A percentile compares a stretch with the other conserved stretches of the same genome.
Conservation (phyloP, 1,140 invertebrate genomes). For the Drosophila insularis region DNA sequence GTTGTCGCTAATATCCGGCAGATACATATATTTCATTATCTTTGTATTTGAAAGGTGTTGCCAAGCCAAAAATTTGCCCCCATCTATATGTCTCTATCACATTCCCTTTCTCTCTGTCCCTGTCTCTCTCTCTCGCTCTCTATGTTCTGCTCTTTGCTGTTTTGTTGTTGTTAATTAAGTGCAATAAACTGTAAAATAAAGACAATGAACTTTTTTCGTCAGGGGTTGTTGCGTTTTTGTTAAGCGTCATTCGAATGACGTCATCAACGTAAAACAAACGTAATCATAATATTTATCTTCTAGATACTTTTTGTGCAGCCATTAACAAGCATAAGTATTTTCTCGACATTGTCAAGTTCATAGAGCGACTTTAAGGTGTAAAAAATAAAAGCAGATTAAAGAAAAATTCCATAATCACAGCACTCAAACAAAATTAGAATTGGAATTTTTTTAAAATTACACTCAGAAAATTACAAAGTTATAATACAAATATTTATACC, state of each 20-base stretch:
- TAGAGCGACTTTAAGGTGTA: too few species aligned
- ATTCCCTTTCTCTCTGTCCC: background rate
- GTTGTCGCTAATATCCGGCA: slow-evolving; percentile 70
- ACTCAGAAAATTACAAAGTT: too few species aligned
- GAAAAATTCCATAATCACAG: too few species aligned
- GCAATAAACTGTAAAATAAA: slow-evolving; percentile 60
- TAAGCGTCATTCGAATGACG: background rate
- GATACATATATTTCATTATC: slow-evolving; percentile 75
- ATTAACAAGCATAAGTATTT: too few species aligned
- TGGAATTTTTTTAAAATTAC: too few species aligned
- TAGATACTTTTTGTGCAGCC: background rate
- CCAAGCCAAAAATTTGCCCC: slow-evolving; percentile 24
- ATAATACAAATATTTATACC: too few species aligned
- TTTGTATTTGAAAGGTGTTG: slow-evolving; percentile 43
- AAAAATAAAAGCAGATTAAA: too few species aligned
- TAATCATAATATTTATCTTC: slow-evolving; percentile 5
- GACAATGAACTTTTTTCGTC: slow-evolving; percentile 69
- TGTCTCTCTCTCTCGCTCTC: background rate
- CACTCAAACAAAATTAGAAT: too few species aligned
- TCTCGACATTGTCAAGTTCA: too few species aligned
- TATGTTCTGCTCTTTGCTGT: slow-evolving; percentile 16
- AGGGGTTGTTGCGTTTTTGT: slow-evolving; percentile 49
- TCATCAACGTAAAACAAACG: background rate
- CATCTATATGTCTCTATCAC: slow-evolving; percentile 4
- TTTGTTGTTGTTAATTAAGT: slow-evolving; percentile 60